These are phyloP conservation scores for Eupelmus urozonus DNA, from an alignment of 2,888 invertebrate genomes.

Conservation along the genomic window DNA sequence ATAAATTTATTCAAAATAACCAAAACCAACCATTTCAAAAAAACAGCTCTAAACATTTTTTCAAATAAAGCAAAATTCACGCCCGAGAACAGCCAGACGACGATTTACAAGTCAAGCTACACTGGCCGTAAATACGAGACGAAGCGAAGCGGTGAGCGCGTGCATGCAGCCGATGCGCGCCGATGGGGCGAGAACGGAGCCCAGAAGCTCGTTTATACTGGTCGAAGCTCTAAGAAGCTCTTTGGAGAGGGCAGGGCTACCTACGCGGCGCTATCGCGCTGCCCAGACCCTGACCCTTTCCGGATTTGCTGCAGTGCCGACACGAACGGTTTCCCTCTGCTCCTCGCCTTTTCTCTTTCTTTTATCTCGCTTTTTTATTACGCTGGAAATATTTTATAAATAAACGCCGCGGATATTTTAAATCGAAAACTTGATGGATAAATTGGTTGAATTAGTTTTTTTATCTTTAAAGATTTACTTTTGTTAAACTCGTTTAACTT, in stretches of 20 bases:
- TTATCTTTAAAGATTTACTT: too few species aligned
- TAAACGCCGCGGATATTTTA: too few species aligned
- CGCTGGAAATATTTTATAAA: too few species aligned
- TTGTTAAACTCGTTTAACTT: too few species aligned
- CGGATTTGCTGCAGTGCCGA: neutral
- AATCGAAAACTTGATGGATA: too few species aligned
- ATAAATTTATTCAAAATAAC: too few species aligned
- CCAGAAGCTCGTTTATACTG: neutral
- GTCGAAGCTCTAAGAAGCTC: slow-evolving; percentile 14
- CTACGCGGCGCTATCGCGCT: slow-evolving; percentile 71
- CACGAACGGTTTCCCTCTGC: slow-evolving; percentile 4
- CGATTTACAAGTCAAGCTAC: slow-evolving; percentile 67
- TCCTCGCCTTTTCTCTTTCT: too few species aligned
- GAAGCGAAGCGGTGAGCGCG: neutral
- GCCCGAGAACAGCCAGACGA: slow-evolving; percentile 30
- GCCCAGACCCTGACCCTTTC: slow-evolving; percentile 69
- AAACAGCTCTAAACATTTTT: neutral
- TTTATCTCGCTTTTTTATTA: too few species aligned
- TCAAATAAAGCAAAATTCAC: neutral
- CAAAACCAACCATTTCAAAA: too few species aligned
- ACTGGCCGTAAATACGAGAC: slow-evolving; percentile 67
- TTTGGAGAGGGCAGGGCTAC: slow-evolving; percentile 38
- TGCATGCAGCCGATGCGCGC: neutral
- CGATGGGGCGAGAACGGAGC: neutral
- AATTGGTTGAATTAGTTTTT: too few species aligned